Percentiles rank a stretch among this genome's conserved stretches.
phyloP scores from a whole-genome alignment of 2,888 invertebrate species.

The Plebejus argus region DNA sequence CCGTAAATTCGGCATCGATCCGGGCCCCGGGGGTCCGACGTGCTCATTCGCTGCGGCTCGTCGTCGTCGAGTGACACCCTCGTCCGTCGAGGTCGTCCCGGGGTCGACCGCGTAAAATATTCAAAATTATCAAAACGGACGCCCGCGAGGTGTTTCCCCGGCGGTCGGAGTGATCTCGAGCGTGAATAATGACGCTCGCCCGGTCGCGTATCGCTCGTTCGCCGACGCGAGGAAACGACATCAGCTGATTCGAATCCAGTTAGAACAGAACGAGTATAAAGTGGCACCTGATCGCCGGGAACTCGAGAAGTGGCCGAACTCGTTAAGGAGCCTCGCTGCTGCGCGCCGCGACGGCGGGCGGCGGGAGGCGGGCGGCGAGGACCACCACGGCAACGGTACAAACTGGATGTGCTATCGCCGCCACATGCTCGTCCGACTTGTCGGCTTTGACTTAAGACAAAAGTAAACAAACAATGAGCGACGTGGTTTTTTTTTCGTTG shows the following conservation, averaged over 20 bases:
- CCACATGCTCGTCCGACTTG: slow-evolving; percentile 73
- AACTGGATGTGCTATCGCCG: slow-evolving; percentile 72
- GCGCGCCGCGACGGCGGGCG: slow-evolving; percentile 56
- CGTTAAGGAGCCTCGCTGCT: slow-evolving; percentile 70
- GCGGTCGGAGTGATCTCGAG: background rate
- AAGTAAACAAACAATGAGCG: slow-evolving; percentile 28
- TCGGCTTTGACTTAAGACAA: slow-evolving; percentile 37
- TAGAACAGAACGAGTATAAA: slow-evolving; percentile 77
- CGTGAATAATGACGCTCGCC: slow-evolving; percentile 16
- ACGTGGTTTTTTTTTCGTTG: background rate
- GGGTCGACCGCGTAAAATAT: background rate
- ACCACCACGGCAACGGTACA: slow-evolving; percentile 70
- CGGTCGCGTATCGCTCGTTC: slow-evolving; percentile 37
- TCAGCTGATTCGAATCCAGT: slow-evolving; percentile 78
- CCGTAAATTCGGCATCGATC: background rate
- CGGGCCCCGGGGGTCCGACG: slow-evolving; percentile 39
- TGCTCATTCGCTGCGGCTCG: slow-evolving; percentile 43
- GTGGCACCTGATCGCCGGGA: slow-evolving; percentile 75
- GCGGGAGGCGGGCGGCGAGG: slow-evolving; percentile 56
- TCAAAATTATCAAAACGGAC: background rate
- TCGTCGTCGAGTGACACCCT: background rate
- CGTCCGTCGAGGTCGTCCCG: background rate
- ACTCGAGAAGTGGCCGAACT: slow-evolving; percentile 75
- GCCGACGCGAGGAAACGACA: slow-evolving; percentile 60
- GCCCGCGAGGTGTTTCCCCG: slow-evolving; percentile 7